A percentile compares a stretch with the other conserved stretches of the same genome.
Conservation (phyloP, 2,888 invertebrate genomes). For the Megaustenia siamemsis region DNA sequence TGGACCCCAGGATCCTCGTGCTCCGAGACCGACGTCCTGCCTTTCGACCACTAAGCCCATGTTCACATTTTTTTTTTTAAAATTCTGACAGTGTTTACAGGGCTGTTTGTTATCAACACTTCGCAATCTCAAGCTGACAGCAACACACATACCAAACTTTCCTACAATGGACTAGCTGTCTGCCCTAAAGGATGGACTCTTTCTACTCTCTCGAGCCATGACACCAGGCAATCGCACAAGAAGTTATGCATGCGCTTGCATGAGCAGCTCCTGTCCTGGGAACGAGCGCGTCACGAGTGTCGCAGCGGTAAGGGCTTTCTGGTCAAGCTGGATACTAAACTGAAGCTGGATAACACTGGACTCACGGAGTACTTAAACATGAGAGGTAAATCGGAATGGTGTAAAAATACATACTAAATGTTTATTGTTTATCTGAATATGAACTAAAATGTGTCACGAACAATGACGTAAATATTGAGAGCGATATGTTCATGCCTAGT, state of each 20-base stretch:
- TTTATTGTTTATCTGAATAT: background rate
- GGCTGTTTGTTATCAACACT: background rate
- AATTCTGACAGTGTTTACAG: background rate
- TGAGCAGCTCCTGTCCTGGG: conserved; percentile 57
- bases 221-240: background rate
- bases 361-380: conserved; percentile 47
- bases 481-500: background rate
- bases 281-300: conserved; percentile 61
- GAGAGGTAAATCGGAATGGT: background rate
- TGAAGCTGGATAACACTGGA: conserved; percentile 56
- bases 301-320: conserved; percentile 63
- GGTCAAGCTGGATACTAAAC: conserved; percentile 63
- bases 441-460: background rate
- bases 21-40: too few relatives aligned
- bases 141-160: background rate
- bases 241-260: conserved; percentile 16
- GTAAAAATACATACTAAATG: background rate
- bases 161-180: background rate
- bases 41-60: too few relatives aligned
- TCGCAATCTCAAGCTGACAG: background rate
- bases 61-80: too few relatives aligned
- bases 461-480: background rate
- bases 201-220: background rate
- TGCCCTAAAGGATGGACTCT: conserved; percentile 34
- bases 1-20: too few relatives aligned